Evolutionary conservation across 2,888 invertebrate genomes (phyloP).

Genomic region (Tiliacea citrago): DNA sequence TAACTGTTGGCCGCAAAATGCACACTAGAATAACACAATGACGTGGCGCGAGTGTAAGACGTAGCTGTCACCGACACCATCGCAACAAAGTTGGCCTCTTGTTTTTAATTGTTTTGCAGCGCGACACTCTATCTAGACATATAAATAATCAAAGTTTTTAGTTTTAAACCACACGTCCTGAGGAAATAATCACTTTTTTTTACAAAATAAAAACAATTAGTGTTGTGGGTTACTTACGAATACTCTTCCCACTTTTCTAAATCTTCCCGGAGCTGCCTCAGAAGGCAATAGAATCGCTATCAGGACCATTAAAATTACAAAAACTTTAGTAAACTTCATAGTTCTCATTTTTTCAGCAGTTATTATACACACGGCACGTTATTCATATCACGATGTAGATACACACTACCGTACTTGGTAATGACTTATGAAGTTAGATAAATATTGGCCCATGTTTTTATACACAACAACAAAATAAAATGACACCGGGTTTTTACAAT

Average conservation of each 20-base stretch:
- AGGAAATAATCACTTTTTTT: too few species aligned
- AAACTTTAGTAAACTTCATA: conserved; percentile 65
- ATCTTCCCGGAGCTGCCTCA: conserved; percentile 70
- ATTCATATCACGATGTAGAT: neutral
- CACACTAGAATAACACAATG: too few species aligned
- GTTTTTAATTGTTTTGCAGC: too few species aligned
- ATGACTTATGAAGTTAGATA: conserved; percentile 29
- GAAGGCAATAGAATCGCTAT: conserved; percentile 55
- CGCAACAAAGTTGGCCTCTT: too few species aligned
- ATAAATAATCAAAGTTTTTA: too few species aligned
- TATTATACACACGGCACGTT: neutral
- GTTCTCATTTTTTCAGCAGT: conserved; percentile 2
- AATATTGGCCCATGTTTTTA: conserved; percentile 53
- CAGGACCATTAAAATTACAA: conserved; percentile 52
- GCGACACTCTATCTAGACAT: too few species aligned
- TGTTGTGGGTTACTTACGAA: conserved; percentile 32
- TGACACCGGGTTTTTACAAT: conserved; percentile 57
- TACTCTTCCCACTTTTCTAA: conserved; percentile 28
- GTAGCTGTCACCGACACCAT: too few species aligned
- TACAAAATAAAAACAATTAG: too few species aligned
- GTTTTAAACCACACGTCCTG: too few species aligned
- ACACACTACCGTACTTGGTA: conserved; percentile 9
- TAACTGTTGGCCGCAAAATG: too few species aligned
- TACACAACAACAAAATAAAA: conserved; percentile 56
- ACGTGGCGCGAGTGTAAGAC: too few species aligned